A percentile compares a stretch with the other conserved stretches of the same genome.
These are phyloP conservation scores for Premnoplex brunnescens DNA, from an alignment of 2,797 vertebrate genomes.

Conservation along the genomic window DNA sequence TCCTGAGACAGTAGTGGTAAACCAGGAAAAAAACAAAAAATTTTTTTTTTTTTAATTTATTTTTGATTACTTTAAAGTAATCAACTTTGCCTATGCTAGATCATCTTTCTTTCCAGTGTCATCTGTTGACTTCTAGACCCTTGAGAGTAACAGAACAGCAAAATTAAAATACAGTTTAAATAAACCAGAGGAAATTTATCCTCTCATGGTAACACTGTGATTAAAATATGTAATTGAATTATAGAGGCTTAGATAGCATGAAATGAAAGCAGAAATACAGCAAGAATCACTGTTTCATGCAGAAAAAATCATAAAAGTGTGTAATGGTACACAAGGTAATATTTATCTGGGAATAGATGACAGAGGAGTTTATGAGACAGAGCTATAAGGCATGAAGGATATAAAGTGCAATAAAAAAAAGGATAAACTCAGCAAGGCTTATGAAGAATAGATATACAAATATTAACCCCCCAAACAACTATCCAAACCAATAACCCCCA, in stretches of 20 bases:
- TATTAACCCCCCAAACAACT: not conserved
- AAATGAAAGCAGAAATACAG: conserved; percentile 56
- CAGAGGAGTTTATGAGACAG: conserved; percentile 28
- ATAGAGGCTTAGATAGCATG: conserved; percentile 19
- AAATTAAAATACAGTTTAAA: conserved; percentile 34
- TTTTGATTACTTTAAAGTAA: not conserved
- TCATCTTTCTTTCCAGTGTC: not conserved
- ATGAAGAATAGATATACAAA: conserved; percentile 4
- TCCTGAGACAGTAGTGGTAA: not conserved
- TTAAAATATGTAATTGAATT: conserved; percentile 44
- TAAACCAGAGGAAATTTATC: not conserved
- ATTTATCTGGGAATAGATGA: conserved; percentile 28
- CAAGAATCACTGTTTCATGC: conserved; percentile 28
- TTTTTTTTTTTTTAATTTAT: not conserved
- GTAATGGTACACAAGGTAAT: conserved; percentile 33
- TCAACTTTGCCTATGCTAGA: not conserved
- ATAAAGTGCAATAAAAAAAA: conserved; percentile 33
- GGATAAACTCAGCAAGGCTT: not conserved
- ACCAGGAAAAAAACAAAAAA: not conserved
- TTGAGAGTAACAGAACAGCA: not conserved
- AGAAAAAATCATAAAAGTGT: conserved; percentile 28
- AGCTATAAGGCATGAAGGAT: conserved; percentile 26
- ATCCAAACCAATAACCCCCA: too few species aligned
- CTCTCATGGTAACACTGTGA: not conserved
- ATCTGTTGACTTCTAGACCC: not conserved